These are phyloP conservation scores for Mycteria americana DNA, from an alignment of 2,797 vertebrate species.

Conservation along the genomic window DNA sequence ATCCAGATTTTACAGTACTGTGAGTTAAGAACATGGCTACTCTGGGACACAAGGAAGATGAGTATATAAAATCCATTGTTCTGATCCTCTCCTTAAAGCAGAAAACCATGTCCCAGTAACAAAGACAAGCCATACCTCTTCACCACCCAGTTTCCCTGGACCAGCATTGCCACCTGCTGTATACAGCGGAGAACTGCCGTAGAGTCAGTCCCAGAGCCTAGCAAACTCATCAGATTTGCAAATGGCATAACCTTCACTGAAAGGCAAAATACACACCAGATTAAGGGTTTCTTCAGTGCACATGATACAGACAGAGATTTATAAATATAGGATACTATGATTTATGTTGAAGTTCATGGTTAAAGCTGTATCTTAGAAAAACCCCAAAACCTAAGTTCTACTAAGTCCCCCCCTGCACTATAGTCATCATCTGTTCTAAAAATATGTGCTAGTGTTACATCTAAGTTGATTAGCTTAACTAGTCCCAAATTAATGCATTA, in stretches of 20 bases:
- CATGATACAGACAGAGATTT: not conserved
- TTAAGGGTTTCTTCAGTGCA: not conserved
- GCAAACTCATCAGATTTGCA: constrained; percentile 93
- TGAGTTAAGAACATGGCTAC: not conserved
- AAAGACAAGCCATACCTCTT: constrained; percentile 84
- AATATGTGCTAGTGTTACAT: not conserved
- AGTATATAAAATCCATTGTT: not conserved
- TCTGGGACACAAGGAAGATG: not conserved
- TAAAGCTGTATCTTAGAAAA: not conserved
- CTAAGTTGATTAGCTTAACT: not conserved
- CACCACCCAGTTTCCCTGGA: constrained; percentile 98
- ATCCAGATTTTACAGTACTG: not conserved
- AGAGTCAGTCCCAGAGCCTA: constrained; percentile 88
- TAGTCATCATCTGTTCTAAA: not conserved
- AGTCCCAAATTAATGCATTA: not conserved
- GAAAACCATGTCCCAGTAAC: not conserved
- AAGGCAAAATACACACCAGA: not conserved
- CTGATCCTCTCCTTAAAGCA: not conserved
- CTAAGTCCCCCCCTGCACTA: accelerated
- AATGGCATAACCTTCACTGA: constrained; percentile 96
- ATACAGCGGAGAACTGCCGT: constrained; percentile 92
- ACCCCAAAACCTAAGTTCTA: not conserved
- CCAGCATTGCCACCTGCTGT: constrained; percentile 98
- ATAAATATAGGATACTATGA: not conserved
- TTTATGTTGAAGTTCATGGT: not conserved